Percentiles rank a stretch among this genome's conserved stretches.
Conservation (phyloP, 2,797 vertebrate species). For the Tolypeutes matacus region DNA sequence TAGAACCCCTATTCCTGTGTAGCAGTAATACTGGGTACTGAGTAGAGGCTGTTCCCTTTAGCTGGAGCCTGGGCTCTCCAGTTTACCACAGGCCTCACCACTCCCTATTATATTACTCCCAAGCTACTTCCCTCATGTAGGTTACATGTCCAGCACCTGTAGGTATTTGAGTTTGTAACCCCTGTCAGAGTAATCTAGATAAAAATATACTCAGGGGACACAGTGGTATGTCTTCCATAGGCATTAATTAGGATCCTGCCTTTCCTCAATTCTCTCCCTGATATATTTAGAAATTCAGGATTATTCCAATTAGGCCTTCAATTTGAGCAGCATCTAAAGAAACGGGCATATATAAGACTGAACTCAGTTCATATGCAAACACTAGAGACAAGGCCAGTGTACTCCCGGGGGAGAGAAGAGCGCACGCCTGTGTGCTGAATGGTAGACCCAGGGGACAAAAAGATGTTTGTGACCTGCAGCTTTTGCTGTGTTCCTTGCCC, state of each 20-base stretch:
- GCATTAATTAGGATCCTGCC: neutral
- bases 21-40: neutral
- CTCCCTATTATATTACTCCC: accelerated
- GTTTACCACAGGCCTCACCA: too few species aligned
- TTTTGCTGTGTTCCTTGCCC: neutral
- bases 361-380: neutral
- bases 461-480: neutral
- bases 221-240: neutral
- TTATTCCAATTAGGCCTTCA: neutral
- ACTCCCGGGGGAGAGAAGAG: accelerated
- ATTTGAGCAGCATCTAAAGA: neutral
- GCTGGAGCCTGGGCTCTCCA: accelerated
- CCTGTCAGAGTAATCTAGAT: neutral
- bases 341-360: neutral
- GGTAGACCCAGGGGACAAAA: neutral
- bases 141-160: neutral
- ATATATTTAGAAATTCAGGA: neutral
- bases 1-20: accelerated
- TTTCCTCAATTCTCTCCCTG: neutral
- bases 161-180: neutral
- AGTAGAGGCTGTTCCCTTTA: accelerated
- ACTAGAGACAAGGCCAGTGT: accelerated
- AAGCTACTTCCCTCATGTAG: neutral
- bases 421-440: accelerated
- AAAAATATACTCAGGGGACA: neutral